These are phyloP conservation scores for Chrysopilus asiliformis DNA, from an alignment of 2,888 invertebrate genomes.

Conservation along the genomic window DNA sequence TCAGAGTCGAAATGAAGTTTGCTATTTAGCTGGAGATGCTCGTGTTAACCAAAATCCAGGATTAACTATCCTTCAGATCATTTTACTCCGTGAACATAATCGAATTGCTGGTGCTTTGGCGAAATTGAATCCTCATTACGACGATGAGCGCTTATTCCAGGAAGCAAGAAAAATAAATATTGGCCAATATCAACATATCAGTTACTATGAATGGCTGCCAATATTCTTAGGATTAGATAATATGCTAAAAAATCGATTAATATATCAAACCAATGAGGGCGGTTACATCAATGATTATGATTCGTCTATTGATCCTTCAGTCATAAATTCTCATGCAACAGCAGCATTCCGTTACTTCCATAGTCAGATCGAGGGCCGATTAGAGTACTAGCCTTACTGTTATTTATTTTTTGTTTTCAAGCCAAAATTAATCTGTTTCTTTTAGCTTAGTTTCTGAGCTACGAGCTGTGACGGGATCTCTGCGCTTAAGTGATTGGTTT, in stretches of 20 bases:
- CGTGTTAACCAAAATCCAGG: conserved; percentile 39
- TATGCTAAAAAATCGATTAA: conserved; percentile 34
- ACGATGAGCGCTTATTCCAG: conserved; percentile 39
- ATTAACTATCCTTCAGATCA: conserved; percentile 36
- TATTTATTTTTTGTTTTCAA: neutral
- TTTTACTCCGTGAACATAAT: conserved; percentile 40
- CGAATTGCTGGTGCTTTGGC: conserved; percentile 35
- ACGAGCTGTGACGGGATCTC: conserved; percentile 32
- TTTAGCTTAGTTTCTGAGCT: conserved; percentile 37
- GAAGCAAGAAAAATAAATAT: conserved; percentile 39
- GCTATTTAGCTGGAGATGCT: conserved; percentile 54
- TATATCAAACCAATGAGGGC: conserved; percentile 26
- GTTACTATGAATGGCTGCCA: conserved; percentile 42
- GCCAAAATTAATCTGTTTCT: conserved; percentile 7
- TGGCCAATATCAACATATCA: conserved; percentile 39
- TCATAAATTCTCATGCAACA: conserved; percentile 48
- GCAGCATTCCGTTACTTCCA: conserved; percentile 53
- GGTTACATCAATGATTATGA: conserved; percentile 40
- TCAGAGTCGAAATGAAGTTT: conserved; percentile 50
- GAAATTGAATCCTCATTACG: conserved; percentile 40
- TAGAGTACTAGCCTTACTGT: conserved; percentile 30
- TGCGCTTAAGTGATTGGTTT: conserved; percentile 41
- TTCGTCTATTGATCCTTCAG: conserved; percentile 40
- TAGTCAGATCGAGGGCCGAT: conserved; percentile 41
- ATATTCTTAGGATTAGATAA: conserved; percentile 36